Percentiles rank a stretch among this genome's conserved stretches.
Evolutionary conservation across 2,113 vertebrate genomes (phyloP).

Genomic region (Lutjanus erythropterus): DNA sequence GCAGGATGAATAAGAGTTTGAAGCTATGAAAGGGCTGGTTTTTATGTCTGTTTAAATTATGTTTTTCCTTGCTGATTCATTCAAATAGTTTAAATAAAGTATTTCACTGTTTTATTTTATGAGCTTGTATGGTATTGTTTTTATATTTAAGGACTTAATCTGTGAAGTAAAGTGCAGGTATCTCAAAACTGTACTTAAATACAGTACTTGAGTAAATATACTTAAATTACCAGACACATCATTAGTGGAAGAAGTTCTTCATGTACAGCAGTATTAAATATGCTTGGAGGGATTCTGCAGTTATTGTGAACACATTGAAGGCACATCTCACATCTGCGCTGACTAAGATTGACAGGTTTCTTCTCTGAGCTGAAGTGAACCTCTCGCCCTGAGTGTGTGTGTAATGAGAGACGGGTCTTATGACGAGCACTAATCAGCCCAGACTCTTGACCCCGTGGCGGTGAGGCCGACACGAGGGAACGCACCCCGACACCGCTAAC

Average conservation of each 20-base stretch:
- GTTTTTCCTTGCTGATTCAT: too few species aligned
- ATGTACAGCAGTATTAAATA: background rate
- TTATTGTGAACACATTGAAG: constrained; percentile 15
- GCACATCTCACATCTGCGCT: constrained; percentile 46
- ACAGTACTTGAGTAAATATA: too few species aligned
- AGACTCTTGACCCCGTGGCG: constrained; percentile 71
- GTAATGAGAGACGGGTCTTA: constrained; percentile 77
- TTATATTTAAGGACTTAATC: too few species aligned
- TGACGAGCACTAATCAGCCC: constrained; percentile 76
- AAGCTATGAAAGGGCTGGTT: too few species aligned
- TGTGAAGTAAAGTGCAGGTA: too few species aligned
- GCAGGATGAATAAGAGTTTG: too few species aligned
- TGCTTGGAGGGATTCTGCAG: constrained; percentile 23
- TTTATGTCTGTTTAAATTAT: too few species aligned
- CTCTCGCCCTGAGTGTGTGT: constrained; percentile 71
- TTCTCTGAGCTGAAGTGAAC: constrained; percentile 68
- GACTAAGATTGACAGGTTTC: constrained; percentile 79
- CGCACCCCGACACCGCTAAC: constrained; percentile 43
- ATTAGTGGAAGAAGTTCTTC: constrained; percentile 8
- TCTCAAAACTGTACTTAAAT: too few species aligned
- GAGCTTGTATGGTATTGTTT: too few species aligned
- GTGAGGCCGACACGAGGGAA: constrained; percentile 57
- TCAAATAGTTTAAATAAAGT: too few species aligned
- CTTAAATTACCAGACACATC: background rate
- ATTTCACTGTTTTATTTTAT: too few species aligned